Percentiles rank a stretch among this genome's conserved stretches.
These are phyloP conservation scores for Thyatira batis DNA, from an alignment of 2,888 invertebrate genomes.

Conservation along the genomic window DNA sequence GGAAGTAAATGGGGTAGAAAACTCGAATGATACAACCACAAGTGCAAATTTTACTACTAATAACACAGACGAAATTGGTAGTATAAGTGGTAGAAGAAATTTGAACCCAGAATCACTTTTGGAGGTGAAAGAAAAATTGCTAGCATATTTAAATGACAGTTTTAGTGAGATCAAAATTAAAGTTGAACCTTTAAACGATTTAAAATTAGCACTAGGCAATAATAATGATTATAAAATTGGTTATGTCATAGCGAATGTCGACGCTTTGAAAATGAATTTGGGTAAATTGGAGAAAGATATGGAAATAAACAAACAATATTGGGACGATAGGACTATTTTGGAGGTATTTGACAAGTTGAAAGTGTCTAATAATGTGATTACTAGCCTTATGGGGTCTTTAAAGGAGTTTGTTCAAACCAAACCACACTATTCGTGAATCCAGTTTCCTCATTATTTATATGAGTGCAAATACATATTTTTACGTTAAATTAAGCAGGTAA, in stretches of 20 bases:
- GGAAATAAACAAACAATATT: conserved; percentile 25
- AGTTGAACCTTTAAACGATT: conserved; percentile 25
- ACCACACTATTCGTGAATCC: not conserved
- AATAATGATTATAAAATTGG: conserved; percentile 43
- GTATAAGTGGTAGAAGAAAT: conserved; percentile 10
- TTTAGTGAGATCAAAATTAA: conserved; percentile 40
- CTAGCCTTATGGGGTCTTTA: conserved; percentile 32
- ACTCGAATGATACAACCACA: not conserved
- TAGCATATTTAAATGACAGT: conserved; percentile 36
- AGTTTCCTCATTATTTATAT: no score
- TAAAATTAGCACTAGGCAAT: conserved; percentile 30
- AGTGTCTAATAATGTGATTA: conserved; percentile 27
- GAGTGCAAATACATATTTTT: no score
- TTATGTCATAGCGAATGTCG: conserved; percentile 50
- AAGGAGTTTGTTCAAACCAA: conserved; percentile 14
- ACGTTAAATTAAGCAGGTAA: no score
- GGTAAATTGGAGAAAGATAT: conserved; percentile 35
- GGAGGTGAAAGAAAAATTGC: conserved; percentile 37
- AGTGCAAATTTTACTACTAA: not conserved
- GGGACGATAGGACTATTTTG: conserved; percentile 39
- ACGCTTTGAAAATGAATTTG: conserved; percentile 43
- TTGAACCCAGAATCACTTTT: conserved; percentile 11
- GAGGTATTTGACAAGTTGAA: conserved; percentile 47
- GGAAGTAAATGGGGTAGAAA: not conserved
- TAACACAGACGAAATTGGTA: conserved; percentile 5